Evolutionary conservation across 2,888 invertebrate species (phyloP).

Genomic region (Palloptera scutellata): DNA sequence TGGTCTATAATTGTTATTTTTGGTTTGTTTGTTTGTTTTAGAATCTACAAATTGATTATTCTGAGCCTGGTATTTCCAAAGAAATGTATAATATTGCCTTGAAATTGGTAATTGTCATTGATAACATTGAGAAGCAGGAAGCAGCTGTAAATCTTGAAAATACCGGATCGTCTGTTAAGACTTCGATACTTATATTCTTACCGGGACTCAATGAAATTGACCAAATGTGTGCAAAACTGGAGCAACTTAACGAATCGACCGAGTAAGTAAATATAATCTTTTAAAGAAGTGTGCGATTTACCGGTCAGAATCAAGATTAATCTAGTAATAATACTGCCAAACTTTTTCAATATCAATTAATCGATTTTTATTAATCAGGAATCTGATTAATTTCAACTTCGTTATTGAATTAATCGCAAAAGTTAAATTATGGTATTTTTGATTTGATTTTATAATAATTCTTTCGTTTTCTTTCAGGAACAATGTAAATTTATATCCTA

Average conservation of each 20-base stretch:
- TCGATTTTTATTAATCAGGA: not conserved
- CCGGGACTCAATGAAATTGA: constrained; percentile 90
- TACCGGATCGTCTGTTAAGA: constrained; percentile 54
- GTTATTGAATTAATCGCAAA: not conserved
- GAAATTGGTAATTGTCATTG: constrained; percentile 70
- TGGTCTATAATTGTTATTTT: constrained; percentile 18
- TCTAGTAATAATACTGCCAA: too few relatives aligned
- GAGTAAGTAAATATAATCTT: constrained; percentile 32
- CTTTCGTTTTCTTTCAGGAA: constrained; percentile 14
- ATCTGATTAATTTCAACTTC: not conserved
- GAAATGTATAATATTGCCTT: constrained; percentile 71
- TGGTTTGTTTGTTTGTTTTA: too few relatives aligned
- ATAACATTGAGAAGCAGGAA: constrained; percentile 58
- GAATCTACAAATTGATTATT: constrained; percentile 65
- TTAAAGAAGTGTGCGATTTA: too few relatives aligned
- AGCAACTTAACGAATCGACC: constrained; percentile 41
- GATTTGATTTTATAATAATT: not conserved
- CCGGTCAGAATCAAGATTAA: too few relatives aligned
- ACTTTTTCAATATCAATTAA: too few relatives aligned
- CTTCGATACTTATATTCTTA: constrained; percentile 84
- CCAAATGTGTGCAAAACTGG: constrained; percentile 68
- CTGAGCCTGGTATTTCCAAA: constrained; percentile 68
- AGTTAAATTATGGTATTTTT: constrained; percentile 5
- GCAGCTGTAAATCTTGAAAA: constrained; percentile 60
- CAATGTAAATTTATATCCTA: constrained; percentile 47